A percentile compares a stretch with the other conserved stretches of the same genome.
Conservation (phyloP, 2,113 vertebrate species). For the Coptodon rendalli region DNA sequence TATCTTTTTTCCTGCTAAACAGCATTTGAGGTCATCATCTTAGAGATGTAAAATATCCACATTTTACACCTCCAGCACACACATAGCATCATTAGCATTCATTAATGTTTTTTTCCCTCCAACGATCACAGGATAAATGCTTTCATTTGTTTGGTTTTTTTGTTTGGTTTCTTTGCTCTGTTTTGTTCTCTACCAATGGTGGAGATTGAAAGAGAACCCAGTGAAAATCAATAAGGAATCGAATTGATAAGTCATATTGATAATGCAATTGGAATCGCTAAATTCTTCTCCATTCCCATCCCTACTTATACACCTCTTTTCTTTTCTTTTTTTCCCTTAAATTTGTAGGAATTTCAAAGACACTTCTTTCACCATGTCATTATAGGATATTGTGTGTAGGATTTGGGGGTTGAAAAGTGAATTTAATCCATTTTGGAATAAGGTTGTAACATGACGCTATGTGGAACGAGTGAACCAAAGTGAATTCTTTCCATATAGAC, state of each 20-base stretch:
- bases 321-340: fast-evolving
- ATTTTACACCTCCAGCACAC: neutral
- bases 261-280: neutral
- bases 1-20: neutral
- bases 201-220: neutral
- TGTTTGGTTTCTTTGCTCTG: neutral
- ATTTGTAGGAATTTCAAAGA: neutral
- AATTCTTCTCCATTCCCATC: neutral
- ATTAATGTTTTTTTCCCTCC: neutral
- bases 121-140: neutral
- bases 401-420: neutral
- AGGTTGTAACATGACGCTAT: neutral
- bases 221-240: neutral
- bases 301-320: neutral
- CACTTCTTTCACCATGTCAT: neutral
- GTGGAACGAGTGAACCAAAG: neutral
- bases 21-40: neutral
- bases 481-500: neutral
- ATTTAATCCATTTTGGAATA: neutral
- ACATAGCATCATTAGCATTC: neutral
- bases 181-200: neutral
- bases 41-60: neutral
- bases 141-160: neutral
- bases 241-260: neutral
- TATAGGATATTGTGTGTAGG: neutral